These are phyloP conservation scores for Podarcis lilfordi DNA, from an alignment of 2,797 vertebrate genomes.

Conservation along the genomic window DNA sequence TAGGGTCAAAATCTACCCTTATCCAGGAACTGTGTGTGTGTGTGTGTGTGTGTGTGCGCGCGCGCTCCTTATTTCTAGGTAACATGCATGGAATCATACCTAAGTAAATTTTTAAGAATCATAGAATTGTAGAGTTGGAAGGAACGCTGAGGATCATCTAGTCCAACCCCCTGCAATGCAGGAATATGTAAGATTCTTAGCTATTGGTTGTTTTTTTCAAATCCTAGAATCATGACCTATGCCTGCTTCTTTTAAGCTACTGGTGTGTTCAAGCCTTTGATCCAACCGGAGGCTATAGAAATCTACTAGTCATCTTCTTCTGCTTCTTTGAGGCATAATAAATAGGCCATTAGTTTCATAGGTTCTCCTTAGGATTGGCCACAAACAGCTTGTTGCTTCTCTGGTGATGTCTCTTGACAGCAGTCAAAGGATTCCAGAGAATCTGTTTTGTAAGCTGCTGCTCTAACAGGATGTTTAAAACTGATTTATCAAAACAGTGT, in stretches of 20 bases:
- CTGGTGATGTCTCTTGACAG: constrained; percentile 15
- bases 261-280: neutral
- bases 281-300: neutral
- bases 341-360: neutral
- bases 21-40: neutral
- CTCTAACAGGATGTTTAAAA: constrained; percentile 67
- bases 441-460: constrained; percentile 59
- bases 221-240: neutral
- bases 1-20: neutral
- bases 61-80: neutral
- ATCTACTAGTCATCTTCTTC: constrained; percentile 30
- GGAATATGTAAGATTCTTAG: neutral
- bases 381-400: constrained; percentile 33
- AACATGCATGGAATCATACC: neutral
- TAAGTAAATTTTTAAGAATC: neutral
- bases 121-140: no score
- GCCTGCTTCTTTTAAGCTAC: neutral
- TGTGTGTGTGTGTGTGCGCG: no score
- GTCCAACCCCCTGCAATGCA: no score
- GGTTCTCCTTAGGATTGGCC: constrained; percentile 39
- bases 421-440: constrained; percentile 48
- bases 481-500: constrained; percentile 53
- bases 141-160: no score
- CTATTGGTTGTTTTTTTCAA: neutral
- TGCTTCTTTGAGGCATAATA: constrained; percentile 44